These are phyloP conservation scores for Bombus turneri DNA, from an alignment of 1,140 invertebrate genomes.

Conservation along the genomic window DNA sequence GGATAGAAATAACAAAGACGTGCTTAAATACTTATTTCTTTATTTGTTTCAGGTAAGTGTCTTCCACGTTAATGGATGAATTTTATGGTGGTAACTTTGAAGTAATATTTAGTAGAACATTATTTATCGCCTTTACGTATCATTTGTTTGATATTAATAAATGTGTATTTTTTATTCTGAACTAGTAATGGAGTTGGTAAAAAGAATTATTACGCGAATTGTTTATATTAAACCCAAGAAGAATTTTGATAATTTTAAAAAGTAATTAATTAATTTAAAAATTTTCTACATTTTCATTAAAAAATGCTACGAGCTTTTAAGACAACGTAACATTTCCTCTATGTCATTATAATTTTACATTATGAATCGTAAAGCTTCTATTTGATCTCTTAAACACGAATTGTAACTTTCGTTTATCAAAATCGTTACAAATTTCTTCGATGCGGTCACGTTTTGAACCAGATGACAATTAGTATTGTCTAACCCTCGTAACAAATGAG, in stretches of 20 bases:
- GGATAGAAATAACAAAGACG: too few species aligned
- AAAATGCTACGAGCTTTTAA: not conserved
- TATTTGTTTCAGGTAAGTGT: conserved; percentile 12
- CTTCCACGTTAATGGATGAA: too few species aligned
- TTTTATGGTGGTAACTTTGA: not conserved
- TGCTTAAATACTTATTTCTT: too few species aligned
- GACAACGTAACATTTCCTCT: not conserved
- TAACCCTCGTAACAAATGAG: not conserved
- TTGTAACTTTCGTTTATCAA: not conserved
- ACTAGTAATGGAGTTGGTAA: not conserved
- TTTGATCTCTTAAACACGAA: not conserved
- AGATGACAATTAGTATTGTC: not conserved
- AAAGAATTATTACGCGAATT: not conserved
- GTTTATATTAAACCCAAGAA: not conserved
- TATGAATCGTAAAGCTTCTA: not conserved
- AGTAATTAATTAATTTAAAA: not conserved
- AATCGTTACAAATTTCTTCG: not conserved
- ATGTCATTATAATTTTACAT: not conserved
- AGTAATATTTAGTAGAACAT: not conserved
- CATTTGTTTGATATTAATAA: not conserved
- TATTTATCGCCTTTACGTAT: not conserved
- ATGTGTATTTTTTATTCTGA: not conserved
- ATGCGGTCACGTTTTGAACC: not conserved
- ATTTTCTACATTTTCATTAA: not conserved
- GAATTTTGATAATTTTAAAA: too few species aligned